A percentile compares a stretch with the other conserved stretches of the same genome.
Evolutionary conservation across 1,140 invertebrate genomes (phyloP).

Genomic region (Drosophila obscura): DNA sequence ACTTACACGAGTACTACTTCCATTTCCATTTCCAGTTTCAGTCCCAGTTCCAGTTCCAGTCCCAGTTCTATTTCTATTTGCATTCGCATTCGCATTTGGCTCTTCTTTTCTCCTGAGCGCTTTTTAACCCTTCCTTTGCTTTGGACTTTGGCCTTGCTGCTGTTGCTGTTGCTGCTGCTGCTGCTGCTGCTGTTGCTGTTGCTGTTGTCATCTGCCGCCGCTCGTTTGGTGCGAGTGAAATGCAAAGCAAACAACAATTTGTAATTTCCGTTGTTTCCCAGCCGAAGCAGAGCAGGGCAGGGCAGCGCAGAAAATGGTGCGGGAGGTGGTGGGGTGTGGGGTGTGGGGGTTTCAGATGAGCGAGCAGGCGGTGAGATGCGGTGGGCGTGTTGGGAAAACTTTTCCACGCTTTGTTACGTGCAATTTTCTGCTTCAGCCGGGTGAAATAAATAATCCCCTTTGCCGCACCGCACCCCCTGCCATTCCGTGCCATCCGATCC

Average conservation of each 20-base stretch:
- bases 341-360: background rate
- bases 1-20: too few species aligned
- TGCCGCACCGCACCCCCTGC: slow-evolving; percentile 11
- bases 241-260: slow-evolving; percentile 67
- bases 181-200: too few species aligned
- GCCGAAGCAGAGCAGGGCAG: background rate
- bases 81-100: too few species aligned
- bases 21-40: too few species aligned
- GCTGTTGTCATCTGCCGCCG: too few species aligned
- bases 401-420: slow-evolving; percentile 76
- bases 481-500: slow-evolving; percentile 1
- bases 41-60: too few species aligned
- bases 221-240: slow-evolving; percentile 40
- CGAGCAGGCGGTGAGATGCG: background rate
- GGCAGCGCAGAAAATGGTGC: background rate
- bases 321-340: too few species aligned
- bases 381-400: slow-evolving; percentile 37
- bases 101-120: too few species aligned
- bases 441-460: slow-evolving; percentile 75
- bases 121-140: too few species aligned
- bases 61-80: too few species aligned
- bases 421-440: slow-evolving; percentile 73
- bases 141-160: too few species aligned
- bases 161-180: too few species aligned
- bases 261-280: slow-evolving; percentile 59